Evolutionary conservation across 2,888 invertebrate genomes (phyloP).

Genomic region (Patella depressa): DNA sequence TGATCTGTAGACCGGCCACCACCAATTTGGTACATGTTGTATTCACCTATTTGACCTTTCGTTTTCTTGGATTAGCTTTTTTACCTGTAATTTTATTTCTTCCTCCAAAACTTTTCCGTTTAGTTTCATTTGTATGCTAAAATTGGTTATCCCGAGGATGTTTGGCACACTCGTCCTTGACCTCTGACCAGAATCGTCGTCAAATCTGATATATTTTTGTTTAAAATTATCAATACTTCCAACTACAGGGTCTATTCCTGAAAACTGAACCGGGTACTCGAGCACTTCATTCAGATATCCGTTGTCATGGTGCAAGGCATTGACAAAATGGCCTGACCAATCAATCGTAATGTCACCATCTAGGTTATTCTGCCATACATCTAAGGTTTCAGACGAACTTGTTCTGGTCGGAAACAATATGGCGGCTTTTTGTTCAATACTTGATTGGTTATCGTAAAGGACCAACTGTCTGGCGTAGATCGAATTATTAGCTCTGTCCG

Average conservation of each 20-base stretch:
- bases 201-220: background rate
- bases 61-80: too few species aligned
- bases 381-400: background rate
- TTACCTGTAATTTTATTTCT: too few species aligned
- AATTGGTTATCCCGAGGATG: conserved; percentile 11
- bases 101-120: too few species aligned
- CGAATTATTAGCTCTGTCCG: conserved; percentile 20
- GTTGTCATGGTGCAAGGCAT: conserved; percentile 37
- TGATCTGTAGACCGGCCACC: too few species aligned
- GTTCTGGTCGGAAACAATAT: background rate
- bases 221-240: background rate
- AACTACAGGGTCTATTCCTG: background rate
- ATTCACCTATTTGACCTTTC: too few species aligned
- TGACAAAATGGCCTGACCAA: conserved; percentile 43
- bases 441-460: conserved; percentile 11
- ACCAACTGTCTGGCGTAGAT: conserved; percentile 8
- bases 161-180: background rate
- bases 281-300: conserved; percentile 34
- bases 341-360: conserved; percentile 24
- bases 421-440: conserved; percentile 2
- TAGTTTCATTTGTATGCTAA: background rate
- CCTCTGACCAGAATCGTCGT: conserved; percentile 28
- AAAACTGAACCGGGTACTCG: conserved; percentile 35
- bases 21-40: too few species aligned
- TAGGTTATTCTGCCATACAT: background rate